phyloP scores from a whole-genome alignment of 2,113 vertebrate species.

The Cryptotis parvus region DNA sequence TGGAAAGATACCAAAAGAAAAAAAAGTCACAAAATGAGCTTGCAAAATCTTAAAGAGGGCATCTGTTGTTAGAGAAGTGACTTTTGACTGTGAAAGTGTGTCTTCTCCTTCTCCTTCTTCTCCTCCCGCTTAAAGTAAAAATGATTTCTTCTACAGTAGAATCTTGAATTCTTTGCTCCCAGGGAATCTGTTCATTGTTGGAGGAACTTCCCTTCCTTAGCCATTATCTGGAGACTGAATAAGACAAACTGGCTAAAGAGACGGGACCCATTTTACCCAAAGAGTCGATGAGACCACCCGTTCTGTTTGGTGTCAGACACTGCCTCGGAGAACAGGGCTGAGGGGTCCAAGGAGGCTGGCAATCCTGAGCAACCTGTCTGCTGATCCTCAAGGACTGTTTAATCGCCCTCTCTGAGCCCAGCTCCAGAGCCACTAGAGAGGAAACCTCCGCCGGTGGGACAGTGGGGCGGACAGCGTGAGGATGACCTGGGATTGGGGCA shows the following conservation, averaged over 20 bases:
- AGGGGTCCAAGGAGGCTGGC: neutral
- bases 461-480: neutral
- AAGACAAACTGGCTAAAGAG: neutral
- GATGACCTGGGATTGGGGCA: neutral
- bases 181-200: neutral
- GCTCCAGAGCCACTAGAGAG: neutral
- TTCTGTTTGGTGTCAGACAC: neutral
- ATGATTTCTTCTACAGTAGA: conserved; percentile 4
- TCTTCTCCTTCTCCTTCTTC: conserved; percentile 14
- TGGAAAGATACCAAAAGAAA: conserved; percentile 65
- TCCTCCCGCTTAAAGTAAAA: conserved; percentile 18
- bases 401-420: neutral
- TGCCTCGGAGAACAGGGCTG: neutral
- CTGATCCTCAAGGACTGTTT: neutral
- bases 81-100: conserved; percentile 25
- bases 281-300: neutral
- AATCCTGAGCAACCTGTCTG: neutral
- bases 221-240: conserved; percentile 27
- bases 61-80: conserved; percentile 56
- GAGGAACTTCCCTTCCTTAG: conserved; percentile 49
- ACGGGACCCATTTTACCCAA: conserved; percentile 30
- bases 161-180: neutral
- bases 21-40: conserved; percentile 49
- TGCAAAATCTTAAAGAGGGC: conserved; percentile 64
- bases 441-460: neutral